A percentile compares a stretch with the other conserved stretches of the same genome.
Conservation (phyloP, 2,797 vertebrate species). For the Enoplosus armatus region DNA sequence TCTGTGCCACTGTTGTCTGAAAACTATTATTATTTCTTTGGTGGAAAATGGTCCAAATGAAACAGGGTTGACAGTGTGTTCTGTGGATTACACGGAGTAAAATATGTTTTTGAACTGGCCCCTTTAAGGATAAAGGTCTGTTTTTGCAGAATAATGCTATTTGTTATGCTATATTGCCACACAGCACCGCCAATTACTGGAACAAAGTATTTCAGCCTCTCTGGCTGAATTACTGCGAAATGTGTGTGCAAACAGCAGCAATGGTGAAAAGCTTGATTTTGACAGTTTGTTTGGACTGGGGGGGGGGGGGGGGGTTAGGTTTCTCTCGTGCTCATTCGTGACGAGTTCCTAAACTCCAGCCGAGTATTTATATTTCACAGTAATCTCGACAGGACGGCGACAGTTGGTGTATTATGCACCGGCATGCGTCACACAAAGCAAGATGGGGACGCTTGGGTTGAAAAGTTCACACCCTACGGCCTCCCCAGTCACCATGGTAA, state of each 20-base stretch:
- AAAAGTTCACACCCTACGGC: conserved; percentile 63
- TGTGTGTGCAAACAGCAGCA: conserved; percentile 13
- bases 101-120: neutral
- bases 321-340: conserved; percentile 21
- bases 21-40: conserved; percentile 1
- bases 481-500: conserved; percentile 37
- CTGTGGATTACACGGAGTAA: neutral
- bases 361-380: conserved; percentile 61
- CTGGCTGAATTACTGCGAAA: conserved; percentile 11
- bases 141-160: neutral
- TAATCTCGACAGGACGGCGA: too few species aligned
- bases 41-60: neutral
- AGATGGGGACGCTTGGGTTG: conserved; percentile 38
- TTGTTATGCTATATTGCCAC: neutral
- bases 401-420: neutral
- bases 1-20: neutral
- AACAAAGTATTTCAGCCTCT: neutral
- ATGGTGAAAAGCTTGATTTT: neutral
- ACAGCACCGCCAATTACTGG: neutral
- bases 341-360: conserved; percentile 32
- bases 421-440: conserved; percentile 9
- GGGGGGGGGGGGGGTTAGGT: conserved; percentile 37
- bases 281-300: conserved; percentile 50
- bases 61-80: neutral
- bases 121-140: neutral